These are phyloP conservation scores for Girardinichthys multiradiatus DNA, from an alignment of 2,113 vertebrate species.

Conservation along the genomic window DNA sequence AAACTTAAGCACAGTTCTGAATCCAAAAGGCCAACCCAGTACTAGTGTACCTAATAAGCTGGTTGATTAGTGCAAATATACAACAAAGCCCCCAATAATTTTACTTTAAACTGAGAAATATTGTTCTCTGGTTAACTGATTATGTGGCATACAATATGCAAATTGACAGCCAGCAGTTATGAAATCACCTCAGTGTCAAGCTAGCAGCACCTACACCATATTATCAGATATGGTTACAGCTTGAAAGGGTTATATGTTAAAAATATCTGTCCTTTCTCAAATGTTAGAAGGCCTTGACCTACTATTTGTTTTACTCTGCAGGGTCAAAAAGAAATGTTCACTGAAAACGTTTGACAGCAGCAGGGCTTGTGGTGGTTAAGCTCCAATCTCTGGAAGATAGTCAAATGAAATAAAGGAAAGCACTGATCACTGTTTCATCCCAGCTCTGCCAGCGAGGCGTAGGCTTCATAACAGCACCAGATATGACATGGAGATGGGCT, in stretches of 20 bases:
- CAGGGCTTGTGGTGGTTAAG: neutral
- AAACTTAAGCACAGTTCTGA: neutral
- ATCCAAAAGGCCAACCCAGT: neutral
- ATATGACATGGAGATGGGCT: conserved; percentile 23
- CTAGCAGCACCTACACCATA: neutral
- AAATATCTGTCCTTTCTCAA: neutral
- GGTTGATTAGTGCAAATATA: no score
- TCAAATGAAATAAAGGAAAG: neutral
- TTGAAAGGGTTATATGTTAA: neutral
- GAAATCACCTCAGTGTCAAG: neutral
- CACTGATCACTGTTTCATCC: conserved; percentile 9
- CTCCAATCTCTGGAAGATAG: conserved; percentile 1
- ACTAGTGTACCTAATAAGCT: neutral
- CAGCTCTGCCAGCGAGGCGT: conserved; percentile 5
- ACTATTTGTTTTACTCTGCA: neutral
- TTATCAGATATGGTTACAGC: no score
- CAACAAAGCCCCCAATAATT: no score
- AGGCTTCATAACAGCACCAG: conserved; percentile 22
- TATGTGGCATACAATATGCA: neutral
- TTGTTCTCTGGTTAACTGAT: neutral
- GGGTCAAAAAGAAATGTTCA: neutral
- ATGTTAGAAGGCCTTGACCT: neutral
- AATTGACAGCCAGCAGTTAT: neutral
- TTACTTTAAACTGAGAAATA: neutral
- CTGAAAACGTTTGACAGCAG: neutral